These are phyloP conservation scores for Melopsittacus undulatus DNA, from an alignment of 2,797 vertebrate species.

Conservation along the genomic window DNA sequence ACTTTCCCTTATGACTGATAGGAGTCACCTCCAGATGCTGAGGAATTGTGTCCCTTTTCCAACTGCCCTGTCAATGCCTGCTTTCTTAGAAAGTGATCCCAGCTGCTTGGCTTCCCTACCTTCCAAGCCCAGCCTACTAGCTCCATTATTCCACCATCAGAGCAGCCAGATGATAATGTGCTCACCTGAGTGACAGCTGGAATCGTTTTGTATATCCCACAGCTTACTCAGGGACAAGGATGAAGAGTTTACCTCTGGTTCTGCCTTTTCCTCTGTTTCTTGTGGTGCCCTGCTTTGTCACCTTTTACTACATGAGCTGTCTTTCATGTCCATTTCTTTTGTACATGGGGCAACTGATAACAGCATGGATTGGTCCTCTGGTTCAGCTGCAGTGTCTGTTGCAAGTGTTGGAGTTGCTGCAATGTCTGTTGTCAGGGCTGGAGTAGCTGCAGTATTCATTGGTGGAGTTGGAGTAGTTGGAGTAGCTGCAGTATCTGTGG, in stretches of 20 bases:
- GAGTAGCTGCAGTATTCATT: not conserved
- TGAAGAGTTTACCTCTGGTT: not conserved
- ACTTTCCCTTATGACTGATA: not conserved
- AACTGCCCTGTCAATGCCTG: not conserved
- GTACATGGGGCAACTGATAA: not conserved
- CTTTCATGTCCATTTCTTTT: not conserved
- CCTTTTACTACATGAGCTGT: not conserved
- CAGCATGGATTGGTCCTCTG: not conserved
- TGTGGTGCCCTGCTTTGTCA: not conserved
- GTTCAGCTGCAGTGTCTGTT: not conserved
- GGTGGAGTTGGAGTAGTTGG: no score
- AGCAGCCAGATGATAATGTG: not conserved
- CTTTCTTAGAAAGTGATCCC: not conserved
- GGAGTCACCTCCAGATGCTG: not conserved
- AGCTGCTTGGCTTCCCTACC: not conserved
- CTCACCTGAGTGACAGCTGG: not conserved
- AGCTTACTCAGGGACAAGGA: not conserved
- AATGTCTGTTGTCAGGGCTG: not conserved
- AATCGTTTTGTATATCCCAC: not conserved
- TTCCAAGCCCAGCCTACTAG: not conserved
- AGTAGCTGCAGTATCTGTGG: not conserved
- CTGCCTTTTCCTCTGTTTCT: not conserved
- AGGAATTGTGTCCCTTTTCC: not conserved
- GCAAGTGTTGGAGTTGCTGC: not conserved
- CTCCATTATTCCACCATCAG: not conserved